These are phyloP conservation scores for Oenanthe melanoleuca DNA, from an alignment of 2,113 vertebrate genomes.

Conservation along the genomic window DNA sequence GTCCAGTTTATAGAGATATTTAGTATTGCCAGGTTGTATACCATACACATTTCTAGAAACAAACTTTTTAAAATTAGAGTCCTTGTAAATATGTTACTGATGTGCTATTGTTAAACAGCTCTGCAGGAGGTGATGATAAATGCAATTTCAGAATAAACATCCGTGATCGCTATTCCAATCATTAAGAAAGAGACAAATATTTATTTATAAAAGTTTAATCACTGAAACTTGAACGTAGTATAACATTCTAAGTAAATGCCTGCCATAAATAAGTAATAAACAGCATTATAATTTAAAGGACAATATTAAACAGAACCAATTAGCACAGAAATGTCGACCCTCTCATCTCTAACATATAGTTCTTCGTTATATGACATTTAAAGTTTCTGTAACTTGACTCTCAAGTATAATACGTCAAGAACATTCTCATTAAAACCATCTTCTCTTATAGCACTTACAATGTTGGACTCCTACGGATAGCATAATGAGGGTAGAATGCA, in stretches of 20 bases:
- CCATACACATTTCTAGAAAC: background rate
- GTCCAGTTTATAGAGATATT: background rate
- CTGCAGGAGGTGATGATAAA: background rate
- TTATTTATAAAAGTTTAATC: slow-evolving; percentile 60
- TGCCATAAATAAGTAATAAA: slow-evolving; percentile 64
- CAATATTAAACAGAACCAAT: slow-evolving; percentile 56
- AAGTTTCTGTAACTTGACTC: slow-evolving; percentile 67
- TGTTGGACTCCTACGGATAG: slow-evolving; percentile 77
- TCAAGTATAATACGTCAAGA: slow-evolving; percentile 66
- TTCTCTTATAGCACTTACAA: slow-evolving; percentile 66
- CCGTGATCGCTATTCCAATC: background rate
- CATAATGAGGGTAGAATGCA: slow-evolving; percentile 77
- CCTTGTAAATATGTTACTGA: background rate
- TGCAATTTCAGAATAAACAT: background rate
- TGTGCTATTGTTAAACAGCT: background rate
- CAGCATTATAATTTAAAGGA: slow-evolving; percentile 55
- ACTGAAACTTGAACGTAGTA: background rate
- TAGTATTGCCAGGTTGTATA: background rate
- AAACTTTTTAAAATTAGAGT: background rate
- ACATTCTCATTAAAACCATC: slow-evolving; percentile 72
- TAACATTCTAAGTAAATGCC: slow-evolving; percentile 6
- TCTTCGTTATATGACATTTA: slow-evolving; percentile 62
- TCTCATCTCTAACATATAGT: slow-evolving; percentile 57
- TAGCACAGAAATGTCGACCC: slow-evolving; percentile 57
- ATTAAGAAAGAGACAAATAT: slow-evolving; percentile 30